These are phyloP conservation scores for Acrocera orbiculus DNA, from an alignment of 2,888 invertebrate genomes.

Conservation along the genomic window DNA sequence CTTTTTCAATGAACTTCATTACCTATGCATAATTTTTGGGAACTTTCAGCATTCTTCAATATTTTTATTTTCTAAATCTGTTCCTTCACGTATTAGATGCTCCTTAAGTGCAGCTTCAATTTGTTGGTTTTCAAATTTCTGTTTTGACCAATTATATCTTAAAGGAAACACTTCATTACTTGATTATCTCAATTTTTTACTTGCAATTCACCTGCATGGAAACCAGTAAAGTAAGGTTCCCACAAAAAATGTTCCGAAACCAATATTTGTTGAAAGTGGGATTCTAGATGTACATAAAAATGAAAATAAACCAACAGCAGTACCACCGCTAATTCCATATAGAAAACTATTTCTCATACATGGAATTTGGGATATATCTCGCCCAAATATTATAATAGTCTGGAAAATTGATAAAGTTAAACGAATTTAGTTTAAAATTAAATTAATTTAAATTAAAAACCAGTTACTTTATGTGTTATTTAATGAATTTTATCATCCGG, in stretches of 20 bases:
- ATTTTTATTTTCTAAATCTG: slow-evolving; percentile 32
- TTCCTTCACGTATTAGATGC: slow-evolving; percentile 45
- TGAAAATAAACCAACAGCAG: slow-evolving; percentile 44
- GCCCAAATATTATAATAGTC: slow-evolving; percentile 47
- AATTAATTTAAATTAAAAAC: no score
- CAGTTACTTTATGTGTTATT: no score
- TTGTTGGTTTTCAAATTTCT: slow-evolving; percentile 44
- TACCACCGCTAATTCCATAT: slow-evolving; percentile 52
- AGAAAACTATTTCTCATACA: slow-evolving; percentile 64
- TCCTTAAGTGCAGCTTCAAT: slow-evolving; percentile 43
- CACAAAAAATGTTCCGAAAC: slow-evolving; percentile 44
- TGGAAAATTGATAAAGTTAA: slow-evolving; percentile 24
- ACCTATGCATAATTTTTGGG: no score
- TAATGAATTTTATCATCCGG: no score
- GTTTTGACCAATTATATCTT: slow-evolving; percentile 48
- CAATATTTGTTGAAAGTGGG: slow-evolving; percentile 43
- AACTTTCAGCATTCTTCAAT: no score
- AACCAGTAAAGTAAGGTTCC: slow-evolving; percentile 53
- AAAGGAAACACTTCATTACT: slow-evolving; percentile 6
- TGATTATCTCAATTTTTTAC: background rate
- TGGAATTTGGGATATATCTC: slow-evolving; percentile 55
- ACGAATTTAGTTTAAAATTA: no score
- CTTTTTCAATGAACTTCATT: no score
- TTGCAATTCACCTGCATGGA: slow-evolving; percentile 33
- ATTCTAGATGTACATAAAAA: slow-evolving; percentile 60